Conservation (phyloP, 64 coral and sea anemone genomes). For the Orbicella faveolata region DNA sequence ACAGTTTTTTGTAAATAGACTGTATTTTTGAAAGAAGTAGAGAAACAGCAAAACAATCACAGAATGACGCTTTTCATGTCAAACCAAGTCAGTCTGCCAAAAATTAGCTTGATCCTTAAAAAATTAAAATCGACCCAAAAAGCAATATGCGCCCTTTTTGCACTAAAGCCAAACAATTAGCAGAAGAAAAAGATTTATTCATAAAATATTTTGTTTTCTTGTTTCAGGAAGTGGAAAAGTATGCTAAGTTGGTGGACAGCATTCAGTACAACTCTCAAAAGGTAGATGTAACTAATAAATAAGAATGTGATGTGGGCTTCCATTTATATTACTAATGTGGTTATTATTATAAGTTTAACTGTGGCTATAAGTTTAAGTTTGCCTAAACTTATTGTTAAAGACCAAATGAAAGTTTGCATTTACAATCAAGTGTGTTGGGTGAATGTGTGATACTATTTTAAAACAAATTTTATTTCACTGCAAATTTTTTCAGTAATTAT, state of each 20-base stretch:
- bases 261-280: constrained; percentile 97
- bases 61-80: too few species aligned
- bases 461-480: not conserved
- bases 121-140: too few species aligned
- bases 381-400: too few species aligned
- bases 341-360: too few species aligned
- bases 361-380: too few species aligned
- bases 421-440: not conserved
- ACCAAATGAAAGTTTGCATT: not conserved
- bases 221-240: constrained; percentile 91
- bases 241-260: constrained; percentile 88
- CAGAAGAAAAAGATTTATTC: not conserved
- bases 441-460: not conserved
- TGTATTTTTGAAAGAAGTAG: too few species aligned
- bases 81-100: too few species aligned
- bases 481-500: too few species aligned
- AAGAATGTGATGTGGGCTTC: not conserved
- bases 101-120: too few species aligned
- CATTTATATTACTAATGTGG: not conserved
- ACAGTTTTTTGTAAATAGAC: too few species aligned
- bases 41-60: too few species aligned
- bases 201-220: constrained; percentile 3
- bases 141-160: too few species aligned
- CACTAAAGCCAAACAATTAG: not conserved
- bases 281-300: constrained; percentile 10